phyloP scores from a whole-genome alignment of 2,888 invertebrate genomes.

The Venustoraphidia nigricollis region DNA sequence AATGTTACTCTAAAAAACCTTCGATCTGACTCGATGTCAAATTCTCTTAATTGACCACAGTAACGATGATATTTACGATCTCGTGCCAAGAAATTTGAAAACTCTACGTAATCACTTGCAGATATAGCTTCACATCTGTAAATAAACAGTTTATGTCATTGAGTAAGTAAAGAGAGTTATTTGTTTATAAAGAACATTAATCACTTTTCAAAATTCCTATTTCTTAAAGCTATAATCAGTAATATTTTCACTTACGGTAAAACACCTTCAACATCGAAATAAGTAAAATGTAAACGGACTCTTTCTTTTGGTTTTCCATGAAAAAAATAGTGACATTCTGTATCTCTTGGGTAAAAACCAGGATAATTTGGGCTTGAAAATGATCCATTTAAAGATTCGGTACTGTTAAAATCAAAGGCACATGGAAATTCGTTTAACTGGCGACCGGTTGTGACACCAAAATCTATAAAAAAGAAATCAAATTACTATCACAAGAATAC shows the following conservation, averaged over 20 bases:
- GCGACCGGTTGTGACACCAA: constrained; percentile 68
- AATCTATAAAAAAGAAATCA: constrained; percentile 50
- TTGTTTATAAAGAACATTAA: constrained; percentile 4
- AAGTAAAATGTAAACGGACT: constrained; percentile 71
- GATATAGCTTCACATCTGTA: constrained; percentile 77
- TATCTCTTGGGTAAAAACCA: constrained; percentile 76
- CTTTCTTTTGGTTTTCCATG: constrained; percentile 63
- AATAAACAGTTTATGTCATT: constrained; percentile 5
- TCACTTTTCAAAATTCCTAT: no score
- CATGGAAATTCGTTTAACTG: constrained; percentile 67
- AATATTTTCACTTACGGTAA: constrained; percentile 56
- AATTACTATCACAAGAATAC: not conserved
- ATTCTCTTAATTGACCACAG: constrained; percentile 73
- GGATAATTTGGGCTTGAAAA: constrained; percentile 85
- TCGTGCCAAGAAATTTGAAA: constrained; percentile 83
- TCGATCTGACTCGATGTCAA: constrained; percentile 73
- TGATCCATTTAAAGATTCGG: constrained; percentile 59
- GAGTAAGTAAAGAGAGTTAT: no score
- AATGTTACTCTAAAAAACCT: constrained; percentile 92
- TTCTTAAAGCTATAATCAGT: no score
- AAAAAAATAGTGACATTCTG: constrained; percentile 85
- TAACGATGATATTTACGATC: constrained; percentile 81
- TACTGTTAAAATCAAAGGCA: constrained; percentile 79
- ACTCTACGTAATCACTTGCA: constrained; percentile 91
- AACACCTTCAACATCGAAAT: constrained; percentile 90